Conservation (phyloP, 53 echinoderm and acorn worm species). For the Hippasteria phrygiana region DNA sequence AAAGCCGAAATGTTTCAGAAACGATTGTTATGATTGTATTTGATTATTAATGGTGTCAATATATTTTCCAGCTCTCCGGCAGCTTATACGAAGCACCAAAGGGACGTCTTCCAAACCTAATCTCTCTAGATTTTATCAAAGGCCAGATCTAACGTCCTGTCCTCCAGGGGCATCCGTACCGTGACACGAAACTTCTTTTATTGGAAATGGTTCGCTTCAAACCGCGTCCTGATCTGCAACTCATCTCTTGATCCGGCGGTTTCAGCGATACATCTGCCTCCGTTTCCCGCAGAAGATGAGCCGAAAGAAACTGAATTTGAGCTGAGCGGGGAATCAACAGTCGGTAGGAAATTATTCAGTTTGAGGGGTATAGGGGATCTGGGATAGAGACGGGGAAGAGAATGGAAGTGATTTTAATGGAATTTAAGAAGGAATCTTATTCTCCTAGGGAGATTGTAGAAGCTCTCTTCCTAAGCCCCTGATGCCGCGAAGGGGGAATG, state of each 20-base stretch:
- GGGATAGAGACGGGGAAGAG: neutral
- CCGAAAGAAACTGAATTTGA: neutral
- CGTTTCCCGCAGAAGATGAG: neutral
- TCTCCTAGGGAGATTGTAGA: neutral
- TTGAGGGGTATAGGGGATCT: neutral
- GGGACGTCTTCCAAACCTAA: too few relatives aligned
- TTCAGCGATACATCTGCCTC: constrained; percentile 47
- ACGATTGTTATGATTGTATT: too few relatives aligned
- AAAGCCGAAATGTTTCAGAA: too few relatives aligned
- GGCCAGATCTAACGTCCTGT: too few relatives aligned
- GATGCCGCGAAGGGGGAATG: neutral
- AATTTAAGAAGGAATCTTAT: constrained; percentile 10
- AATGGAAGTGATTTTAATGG: constrained; percentile 31
- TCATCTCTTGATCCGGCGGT: constrained; percentile 26
- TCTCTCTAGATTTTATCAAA: too few relatives aligned
- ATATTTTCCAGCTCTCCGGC: too few relatives aligned
- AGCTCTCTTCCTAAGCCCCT: neutral
- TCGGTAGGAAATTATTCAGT: neutral
- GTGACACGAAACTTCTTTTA: neutral
- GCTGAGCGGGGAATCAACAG: neutral
- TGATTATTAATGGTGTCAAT: too few relatives aligned
- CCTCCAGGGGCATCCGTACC: constrained; percentile 6
- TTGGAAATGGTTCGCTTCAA: neutral
- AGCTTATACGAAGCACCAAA: too few relatives aligned
- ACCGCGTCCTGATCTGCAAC: constrained; percentile 10